Base-by-base conservation (phyloP, 2,888 invertebrate genomes). In the Philereme vetulata region DNA sequence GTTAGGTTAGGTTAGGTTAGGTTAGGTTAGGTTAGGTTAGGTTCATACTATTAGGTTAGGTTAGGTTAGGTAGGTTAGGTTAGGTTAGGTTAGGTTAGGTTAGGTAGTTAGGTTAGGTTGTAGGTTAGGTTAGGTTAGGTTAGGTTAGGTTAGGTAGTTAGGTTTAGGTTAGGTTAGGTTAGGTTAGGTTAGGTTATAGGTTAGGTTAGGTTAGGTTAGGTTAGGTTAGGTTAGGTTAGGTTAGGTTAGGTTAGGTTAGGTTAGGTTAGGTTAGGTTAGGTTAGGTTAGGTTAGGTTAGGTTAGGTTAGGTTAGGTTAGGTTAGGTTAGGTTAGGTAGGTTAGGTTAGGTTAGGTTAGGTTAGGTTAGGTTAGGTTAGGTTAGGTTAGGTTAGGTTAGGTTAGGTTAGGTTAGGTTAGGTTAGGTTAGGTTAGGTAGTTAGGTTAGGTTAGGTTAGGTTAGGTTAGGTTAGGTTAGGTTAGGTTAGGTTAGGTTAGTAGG, bases 361-460 rank as follows among this genome's bases (percentile, higher is more conserved):
- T 51, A 51, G n/a, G 51, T 51, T 51, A 51, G 51, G 51, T 51
- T 51, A 51, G 51, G 51, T 51, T 51, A 51, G 51, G 51, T 51
- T 51, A 51, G 51, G 51, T 51, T 51, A 51, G 51, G 56, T 65
- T 64, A 64, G 65, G 67, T 64, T 56, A 65, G 65, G 59, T 57
- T 62, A 64, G 70, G 65, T 64, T 65, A 66, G 67, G 70, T 65
- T 65, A 62, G 56, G 62, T 62, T 60, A 62, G 65, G 62, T 62
- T 63, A 65, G 65, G 66, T 64, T 62, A 66, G 68, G 68, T 66
- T 66, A 64, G 68, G 68, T 64, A 66, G 68, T 65, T 65, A 66
- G 68, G 68, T 66, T 66, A 68, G 68, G 68, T 65, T 66, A 66
- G 68, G 68, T 66, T 66, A 68, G 68, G 67, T 65, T 65, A 67